These are phyloP conservation scores for Tolypeutes matacus DNA, from an alignment of 2,797 vertebrate genomes.

Conservation along the genomic window DNA sequence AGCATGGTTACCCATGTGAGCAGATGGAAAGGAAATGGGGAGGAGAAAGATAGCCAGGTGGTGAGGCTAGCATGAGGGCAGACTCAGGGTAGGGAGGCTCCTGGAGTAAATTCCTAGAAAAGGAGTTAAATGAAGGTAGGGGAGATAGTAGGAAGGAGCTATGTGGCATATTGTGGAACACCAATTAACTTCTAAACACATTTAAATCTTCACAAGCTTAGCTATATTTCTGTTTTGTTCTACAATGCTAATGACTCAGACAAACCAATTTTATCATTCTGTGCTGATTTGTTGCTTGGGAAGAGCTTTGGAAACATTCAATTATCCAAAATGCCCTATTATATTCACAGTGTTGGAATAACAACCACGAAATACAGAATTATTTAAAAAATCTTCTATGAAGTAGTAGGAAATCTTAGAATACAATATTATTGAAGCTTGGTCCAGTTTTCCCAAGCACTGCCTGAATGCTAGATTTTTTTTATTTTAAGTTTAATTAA, in stretches of 20 bases:
- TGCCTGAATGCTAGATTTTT: background rate
- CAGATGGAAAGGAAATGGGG: background rate
- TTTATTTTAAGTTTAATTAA: background rate
- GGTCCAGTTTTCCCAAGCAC: background rate
- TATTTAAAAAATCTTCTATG: background rate
- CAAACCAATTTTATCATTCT: background rate
- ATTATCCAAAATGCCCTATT: background rate
- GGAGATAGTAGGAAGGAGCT: background rate
- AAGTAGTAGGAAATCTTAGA: background rate
- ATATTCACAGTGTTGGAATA: background rate
- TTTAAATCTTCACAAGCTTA: background rate
- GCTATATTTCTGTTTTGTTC: conserved; percentile 22
- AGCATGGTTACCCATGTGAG: background rate
- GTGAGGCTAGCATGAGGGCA: background rate
- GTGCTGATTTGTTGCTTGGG: background rate
- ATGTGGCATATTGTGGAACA: background rate
- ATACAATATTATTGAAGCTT: background rate
- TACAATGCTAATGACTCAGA: background rate
- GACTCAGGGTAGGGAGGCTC: background rate
- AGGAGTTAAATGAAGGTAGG: background rate
- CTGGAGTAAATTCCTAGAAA: background rate
- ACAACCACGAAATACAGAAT: conserved; percentile 6
- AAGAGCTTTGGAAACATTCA: background rate
- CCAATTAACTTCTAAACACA: conserved; percentile 8
- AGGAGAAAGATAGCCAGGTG: background rate